phyloP scores from a whole-genome alignment of 2,888 invertebrate genomes.

The Mythimna ferrago region DNA sequence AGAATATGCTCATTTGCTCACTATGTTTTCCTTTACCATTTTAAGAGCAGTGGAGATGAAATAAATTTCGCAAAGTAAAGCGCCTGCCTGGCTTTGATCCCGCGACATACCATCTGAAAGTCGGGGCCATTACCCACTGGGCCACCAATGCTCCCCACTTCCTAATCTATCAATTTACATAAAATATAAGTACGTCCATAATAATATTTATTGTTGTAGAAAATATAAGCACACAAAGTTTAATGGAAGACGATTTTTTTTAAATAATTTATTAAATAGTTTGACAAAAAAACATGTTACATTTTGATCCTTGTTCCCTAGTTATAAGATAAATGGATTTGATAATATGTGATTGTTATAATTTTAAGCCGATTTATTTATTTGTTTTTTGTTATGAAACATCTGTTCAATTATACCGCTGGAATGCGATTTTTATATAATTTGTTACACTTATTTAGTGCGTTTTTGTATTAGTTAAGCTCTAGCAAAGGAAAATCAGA shows the following conservation, averaged over 20 bases:
- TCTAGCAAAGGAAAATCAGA: slow-evolving; percentile 38
- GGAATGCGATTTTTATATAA: slow-evolving; percentile 49
- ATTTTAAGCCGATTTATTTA: slow-evolving; percentile 64
- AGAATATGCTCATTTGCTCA: too few species aligned
- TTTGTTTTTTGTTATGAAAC: slow-evolving; percentile 55
- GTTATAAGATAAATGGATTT: slow-evolving; percentile 63
- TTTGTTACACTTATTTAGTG: slow-evolving; percentile 50
- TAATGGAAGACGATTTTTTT: slow-evolving; percentile 25
- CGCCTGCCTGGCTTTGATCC: too few species aligned
- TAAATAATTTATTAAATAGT: slow-evolving; percentile 29
- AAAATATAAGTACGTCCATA: slow-evolving; percentile 45
- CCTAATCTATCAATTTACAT: slow-evolving; percentile 30
- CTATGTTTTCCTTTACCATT: too few species aligned
- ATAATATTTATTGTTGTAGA: slow-evolving; percentile 53
- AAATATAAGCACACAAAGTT: slow-evolving; percentile 23
- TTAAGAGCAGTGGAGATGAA: too few species aligned
- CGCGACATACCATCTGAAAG: too few species aligned
- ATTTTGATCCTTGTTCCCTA: slow-evolving; percentile 50
- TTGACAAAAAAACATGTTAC: slow-evolving; percentile 33
- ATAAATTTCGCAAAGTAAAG: too few species aligned
- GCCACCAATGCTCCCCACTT: too few species aligned
- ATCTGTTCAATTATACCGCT: slow-evolving; percentile 26
- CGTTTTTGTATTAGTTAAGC: slow-evolving; percentile 34
- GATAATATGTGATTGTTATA: slow-evolving; percentile 68
- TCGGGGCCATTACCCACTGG: too few species aligned